A percentile compares a stretch with the other conserved stretches of the same genome.
Conservation (phyloP, 2,797 vertebrate species). For the Gymnothorax javanicus region DNA sequence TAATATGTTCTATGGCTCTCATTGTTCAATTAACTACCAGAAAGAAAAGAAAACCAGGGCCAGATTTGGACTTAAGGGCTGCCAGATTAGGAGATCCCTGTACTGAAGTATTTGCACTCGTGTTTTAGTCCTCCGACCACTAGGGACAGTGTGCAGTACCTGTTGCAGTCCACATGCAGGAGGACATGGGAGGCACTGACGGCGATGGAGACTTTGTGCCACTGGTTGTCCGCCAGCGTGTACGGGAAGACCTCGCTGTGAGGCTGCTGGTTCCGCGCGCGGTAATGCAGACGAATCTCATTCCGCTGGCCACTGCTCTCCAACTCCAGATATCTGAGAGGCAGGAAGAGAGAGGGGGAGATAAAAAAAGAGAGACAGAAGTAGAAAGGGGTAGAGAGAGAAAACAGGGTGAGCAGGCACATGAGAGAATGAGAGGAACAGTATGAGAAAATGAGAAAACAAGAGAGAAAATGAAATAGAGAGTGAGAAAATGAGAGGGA, state of each 20-base stretch:
- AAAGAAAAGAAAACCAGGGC: too few species aligned
- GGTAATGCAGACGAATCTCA: constrained; percentile 93
- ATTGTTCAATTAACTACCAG: too few species aligned
- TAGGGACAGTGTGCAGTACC: constrained; percentile 68
- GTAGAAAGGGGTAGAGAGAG: too few species aligned
- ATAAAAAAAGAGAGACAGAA: not conserved
- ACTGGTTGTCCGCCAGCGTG: constrained; percentile 92
- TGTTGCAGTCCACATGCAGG: constrained; percentile 94
- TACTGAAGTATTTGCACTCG: not conserved
- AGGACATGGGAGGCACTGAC: constrained; percentile 93
- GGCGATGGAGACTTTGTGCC: constrained; percentile 93
- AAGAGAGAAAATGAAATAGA: too few species aligned
- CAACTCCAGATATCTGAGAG: constrained; percentile 87
- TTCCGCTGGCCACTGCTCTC: constrained; percentile 96
- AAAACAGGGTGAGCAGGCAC: too few species aligned
- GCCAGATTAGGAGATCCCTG: not conserved
- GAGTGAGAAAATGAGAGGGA: too few species aligned
- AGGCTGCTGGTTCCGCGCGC: constrained; percentile 81
- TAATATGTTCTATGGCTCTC: too few species aligned
- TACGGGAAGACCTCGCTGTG: constrained; percentile 96
- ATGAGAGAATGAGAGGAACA: too few species aligned
- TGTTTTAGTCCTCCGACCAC: not conserved
- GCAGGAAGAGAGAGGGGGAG: not conserved
- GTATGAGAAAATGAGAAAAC: too few species aligned
- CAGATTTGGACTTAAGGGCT: too few species aligned